Percentiles rank a stretch among this genome's conserved stretches.
Evolutionary conservation across 2,113 vertebrate species (phyloP).

Genomic region (Australoheros scitulus): DNA sequence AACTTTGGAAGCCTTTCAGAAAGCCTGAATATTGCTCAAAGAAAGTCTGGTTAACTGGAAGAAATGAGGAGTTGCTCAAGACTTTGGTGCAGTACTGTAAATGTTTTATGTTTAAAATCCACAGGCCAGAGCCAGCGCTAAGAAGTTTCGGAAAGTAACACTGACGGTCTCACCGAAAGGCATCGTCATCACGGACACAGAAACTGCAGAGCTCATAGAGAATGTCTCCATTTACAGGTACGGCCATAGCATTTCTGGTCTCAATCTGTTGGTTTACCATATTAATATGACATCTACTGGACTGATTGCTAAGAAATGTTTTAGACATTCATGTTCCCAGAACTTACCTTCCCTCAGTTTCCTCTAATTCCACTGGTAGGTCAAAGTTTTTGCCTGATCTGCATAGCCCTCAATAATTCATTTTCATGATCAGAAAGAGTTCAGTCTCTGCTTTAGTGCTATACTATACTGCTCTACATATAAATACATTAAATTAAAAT

Average conservation of each 20-base stretch:
- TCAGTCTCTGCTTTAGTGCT: neutral
- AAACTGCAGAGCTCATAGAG: conserved; percentile 85
- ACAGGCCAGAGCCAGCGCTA: conserved; percentile 86
- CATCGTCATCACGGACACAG: conserved; percentile 87
- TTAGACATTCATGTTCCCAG: neutral
- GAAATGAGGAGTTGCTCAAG: neutral
- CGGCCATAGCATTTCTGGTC: neutral
- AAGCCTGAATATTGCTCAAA: neutral
- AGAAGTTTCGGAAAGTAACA: conserved; percentile 91
- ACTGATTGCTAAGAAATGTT: rapidly evolving
- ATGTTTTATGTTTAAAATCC: conserved; percentile 19
- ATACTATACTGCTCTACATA: neutral
- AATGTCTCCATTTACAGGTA: conserved; percentile 92
- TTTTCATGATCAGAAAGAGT: neutral
- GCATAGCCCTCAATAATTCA: neutral
- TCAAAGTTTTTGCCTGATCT: neutral
- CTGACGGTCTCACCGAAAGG: conserved; percentile 88
- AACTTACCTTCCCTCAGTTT: neutral
- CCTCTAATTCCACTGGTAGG: neutral
- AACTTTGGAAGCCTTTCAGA: neutral
- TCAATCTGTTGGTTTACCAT: neutral
- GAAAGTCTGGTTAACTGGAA: neutral
- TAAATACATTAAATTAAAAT: neutral
- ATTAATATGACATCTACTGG: neutral
- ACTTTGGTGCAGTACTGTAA: neutral